Evolutionary conservation across 2,113 vertebrate species (phyloP).

Genomic region (Meriones unguiculatus): DNA sequence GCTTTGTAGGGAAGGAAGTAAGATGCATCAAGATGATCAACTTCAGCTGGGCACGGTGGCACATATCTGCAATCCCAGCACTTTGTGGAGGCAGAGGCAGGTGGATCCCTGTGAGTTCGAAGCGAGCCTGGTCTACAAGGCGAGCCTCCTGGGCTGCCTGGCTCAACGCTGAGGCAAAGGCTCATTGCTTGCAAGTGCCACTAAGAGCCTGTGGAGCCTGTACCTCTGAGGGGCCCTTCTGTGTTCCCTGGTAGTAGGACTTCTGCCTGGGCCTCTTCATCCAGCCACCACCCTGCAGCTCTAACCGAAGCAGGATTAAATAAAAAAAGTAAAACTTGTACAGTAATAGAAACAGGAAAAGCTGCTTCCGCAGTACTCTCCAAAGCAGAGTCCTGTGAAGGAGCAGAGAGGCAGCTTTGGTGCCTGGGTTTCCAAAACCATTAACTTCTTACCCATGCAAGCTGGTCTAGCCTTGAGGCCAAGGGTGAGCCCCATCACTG

Average conservation of each 20-base stretch:
- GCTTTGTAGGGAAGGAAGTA: not conserved
- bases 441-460: not conserved
- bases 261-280: not conserved
- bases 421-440: not conserved
- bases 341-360: not conserved
- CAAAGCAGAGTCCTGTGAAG: not conserved
- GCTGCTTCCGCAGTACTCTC: not conserved
- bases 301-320: not conserved
- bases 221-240: not conserved
- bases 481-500: not conserved
- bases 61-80: too few species aligned
- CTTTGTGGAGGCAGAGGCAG: too few species aligned
- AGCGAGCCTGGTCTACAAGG: too few species aligned
- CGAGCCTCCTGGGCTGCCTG: not conserved
- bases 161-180: not conserved
- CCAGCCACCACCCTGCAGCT: not conserved
- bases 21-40: not conserved
- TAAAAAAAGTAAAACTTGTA: not conserved
- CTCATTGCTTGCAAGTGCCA: not conserved
- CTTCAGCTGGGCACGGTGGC: not conserved
- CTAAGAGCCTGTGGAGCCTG: not conserved
- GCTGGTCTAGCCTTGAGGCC: not conserved
- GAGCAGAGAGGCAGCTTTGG: not conserved
- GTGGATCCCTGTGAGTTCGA: too few species aligned
- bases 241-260: too few species aligned